These are phyloP conservation scores for Anodontia alba DNA, from an alignment of 2,888 invertebrate species.

Conservation along the genomic window DNA sequence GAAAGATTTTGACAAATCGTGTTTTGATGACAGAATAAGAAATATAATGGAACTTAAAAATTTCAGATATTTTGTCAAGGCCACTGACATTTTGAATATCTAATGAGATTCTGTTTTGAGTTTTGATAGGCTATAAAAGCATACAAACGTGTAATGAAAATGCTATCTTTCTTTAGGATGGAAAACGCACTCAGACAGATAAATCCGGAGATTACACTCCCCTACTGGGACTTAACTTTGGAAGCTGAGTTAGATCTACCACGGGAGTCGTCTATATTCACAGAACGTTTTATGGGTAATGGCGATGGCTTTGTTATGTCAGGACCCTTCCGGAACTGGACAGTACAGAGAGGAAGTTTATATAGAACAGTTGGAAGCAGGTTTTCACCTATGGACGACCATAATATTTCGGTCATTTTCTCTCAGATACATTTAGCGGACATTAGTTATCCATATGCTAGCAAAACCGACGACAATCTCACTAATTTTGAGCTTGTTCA, in stretches of 20 bases:
- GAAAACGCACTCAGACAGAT: constrained; percentile 77
- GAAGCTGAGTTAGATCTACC: constrained; percentile 65
- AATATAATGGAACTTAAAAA: no score
- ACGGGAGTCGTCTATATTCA: constrained; percentile 69
- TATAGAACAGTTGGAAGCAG: constrained; percentile 58
- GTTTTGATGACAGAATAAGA: no score
- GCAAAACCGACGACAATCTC: constrained; percentile 57
- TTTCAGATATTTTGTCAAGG: no score
- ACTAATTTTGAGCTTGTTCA: constrained; percentile 72
- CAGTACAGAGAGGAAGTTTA: constrained; percentile 46
- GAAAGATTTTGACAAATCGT: no score
- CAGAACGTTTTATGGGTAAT: constrained; percentile 71
- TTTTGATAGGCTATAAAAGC: no score
- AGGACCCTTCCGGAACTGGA: constrained; percentile 67
- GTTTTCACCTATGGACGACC: constrained; percentile 60
- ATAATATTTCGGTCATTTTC: constrained; percentile 65
- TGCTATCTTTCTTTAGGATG: no score
- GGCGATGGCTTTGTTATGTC: constrained; percentile 65
- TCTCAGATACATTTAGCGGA: constrained; percentile 50
- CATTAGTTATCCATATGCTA: constrained; percentile 68
- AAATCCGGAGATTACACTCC: constrained; percentile 65
- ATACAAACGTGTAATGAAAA: no score
- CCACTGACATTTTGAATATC: no score
- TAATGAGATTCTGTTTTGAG: no score
- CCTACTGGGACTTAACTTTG: constrained; percentile 78